phyloP scores from a whole-genome alignment of 2,888 invertebrate genomes.

The Hedychridium roseum region DNA sequence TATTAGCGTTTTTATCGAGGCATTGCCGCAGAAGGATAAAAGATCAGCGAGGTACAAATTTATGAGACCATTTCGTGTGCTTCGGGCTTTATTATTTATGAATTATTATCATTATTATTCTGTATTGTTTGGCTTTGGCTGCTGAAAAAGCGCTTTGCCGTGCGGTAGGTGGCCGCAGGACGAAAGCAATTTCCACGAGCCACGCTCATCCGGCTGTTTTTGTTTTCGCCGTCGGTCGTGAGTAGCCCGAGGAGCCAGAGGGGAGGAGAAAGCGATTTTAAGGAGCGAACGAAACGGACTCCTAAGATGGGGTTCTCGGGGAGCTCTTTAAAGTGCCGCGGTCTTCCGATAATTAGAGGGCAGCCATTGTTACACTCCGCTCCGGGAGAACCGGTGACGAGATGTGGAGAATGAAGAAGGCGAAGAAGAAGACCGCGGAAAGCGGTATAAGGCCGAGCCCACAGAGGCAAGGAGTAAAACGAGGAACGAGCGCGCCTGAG shows the following conservation, averaged over 20 bases:
- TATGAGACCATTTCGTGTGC: too few relatives aligned
- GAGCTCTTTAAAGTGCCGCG: slow-evolving; percentile 61
- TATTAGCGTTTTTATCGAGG: too few relatives aligned
- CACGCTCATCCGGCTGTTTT: slow-evolving; percentile 37
- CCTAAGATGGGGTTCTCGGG: slow-evolving; percentile 52
- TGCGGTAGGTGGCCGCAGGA: slow-evolving; percentile 21
- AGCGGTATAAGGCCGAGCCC: too few relatives aligned
- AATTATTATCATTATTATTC: too few relatives aligned
- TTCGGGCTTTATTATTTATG: too few relatives aligned
- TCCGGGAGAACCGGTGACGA: slow-evolving; percentile 8
- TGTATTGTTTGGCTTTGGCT: too few relatives aligned
- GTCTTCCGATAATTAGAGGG: slow-evolving; percentile 63
- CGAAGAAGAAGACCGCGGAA: too few relatives aligned
- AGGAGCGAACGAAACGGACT: slow-evolving; percentile 48
- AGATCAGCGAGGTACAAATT: too few relatives aligned
- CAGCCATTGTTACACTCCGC: slow-evolving; percentile 58
- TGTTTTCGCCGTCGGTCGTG: slow-evolving; percentile 20
- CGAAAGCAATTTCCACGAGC: slow-evolving; percentile 50
- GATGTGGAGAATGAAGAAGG: slow-evolving; percentile 18
- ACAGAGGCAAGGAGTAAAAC: too few relatives aligned
- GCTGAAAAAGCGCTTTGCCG: background rate
- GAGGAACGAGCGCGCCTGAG: too few relatives aligned
- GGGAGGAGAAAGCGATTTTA: slow-evolving; percentile 41
- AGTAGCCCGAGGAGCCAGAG: slow-evolving; percentile 11
- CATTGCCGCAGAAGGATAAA: too few relatives aligned